Conservation (phyloP, 2,888 invertebrate genomes). For the Eupithecia dodoneata region DNA sequence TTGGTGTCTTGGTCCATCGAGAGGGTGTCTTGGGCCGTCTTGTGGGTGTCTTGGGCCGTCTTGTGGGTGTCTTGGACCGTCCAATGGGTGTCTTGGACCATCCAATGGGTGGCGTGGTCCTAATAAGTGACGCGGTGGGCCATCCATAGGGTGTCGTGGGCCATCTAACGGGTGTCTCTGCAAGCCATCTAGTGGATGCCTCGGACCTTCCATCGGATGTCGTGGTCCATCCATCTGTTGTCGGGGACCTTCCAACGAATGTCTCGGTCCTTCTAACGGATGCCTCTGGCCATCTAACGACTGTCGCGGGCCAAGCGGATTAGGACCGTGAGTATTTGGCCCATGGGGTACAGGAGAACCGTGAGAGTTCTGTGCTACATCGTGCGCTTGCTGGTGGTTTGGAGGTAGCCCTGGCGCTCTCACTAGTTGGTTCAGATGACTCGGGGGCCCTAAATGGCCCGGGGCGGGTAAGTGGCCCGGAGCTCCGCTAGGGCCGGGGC, state of each 20-base stretch:
- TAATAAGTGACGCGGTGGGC: constrained; percentile 10
- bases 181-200: neutral
- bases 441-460: neutral
- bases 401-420: constrained; percentile 17
- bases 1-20: neutral
- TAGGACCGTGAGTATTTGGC: neutral
- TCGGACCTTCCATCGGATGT: neutral
- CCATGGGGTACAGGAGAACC: constrained; percentile 20
- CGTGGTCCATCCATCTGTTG: constrained; percentile 4
- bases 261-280: neutral
- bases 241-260: neutral
- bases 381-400: neutral
- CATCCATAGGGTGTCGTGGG: constrained; percentile 2
- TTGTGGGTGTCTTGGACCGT: neutral
- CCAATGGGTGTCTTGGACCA: neutral
- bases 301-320: neutral
- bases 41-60: constrained; percentile 3
- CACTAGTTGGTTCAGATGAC: constrained; percentile 24
- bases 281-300: constrained; percentile 1
- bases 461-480: neutral
- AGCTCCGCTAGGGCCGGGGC: neutral
- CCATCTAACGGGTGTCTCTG: neutral
- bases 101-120: neutral
- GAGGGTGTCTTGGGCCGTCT: neutral
- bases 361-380: constrained; percentile 17